Conservation (phyloP, 2,113 vertebrate genomes). For the Ceuthmochares aereus region DNA sequence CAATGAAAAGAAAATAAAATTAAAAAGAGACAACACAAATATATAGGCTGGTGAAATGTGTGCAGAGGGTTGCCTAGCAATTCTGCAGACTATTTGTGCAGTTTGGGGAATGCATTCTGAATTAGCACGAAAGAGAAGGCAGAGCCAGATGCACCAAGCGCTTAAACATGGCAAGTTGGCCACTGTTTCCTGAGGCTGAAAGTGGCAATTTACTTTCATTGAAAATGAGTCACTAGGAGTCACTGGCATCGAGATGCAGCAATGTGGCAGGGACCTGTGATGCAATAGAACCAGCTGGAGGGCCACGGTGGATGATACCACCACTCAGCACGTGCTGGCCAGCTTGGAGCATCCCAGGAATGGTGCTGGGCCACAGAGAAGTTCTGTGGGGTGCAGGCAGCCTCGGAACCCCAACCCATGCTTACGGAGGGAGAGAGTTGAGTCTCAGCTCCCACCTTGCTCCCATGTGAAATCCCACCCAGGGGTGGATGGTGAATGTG, state of each 20-base stretch:
- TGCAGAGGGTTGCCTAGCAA: not conserved
- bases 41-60: not conserved
- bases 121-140: not conserved
- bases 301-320: not conserved
- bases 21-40: slow-evolving; percentile 13
- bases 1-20: not conserved
- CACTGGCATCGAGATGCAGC: fast-evolving
- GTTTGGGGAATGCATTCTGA: not conserved
- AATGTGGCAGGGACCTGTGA: fast-evolving
- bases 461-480: fast-evolving
- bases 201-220: slow-evolving; percentile 16
- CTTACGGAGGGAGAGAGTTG: not conserved
- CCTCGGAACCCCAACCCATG: fast-evolving
- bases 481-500: fast-evolving
- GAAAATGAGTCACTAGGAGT: not conserved
- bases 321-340: not conserved
- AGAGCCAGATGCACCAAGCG: fast-evolving
- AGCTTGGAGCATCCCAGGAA: not conserved
- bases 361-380: fast-evolving
- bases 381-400: not conserved
- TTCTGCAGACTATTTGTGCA: not conserved
- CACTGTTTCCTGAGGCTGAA: not conserved
- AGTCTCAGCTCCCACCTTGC: not conserved
- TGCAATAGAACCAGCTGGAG: fast-evolving
- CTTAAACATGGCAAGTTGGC: slow-evolving; percentile 9